These are phyloP conservation scores for Araneus ventricosus DNA, from an alignment of 1,140 invertebrate species.

Conservation along the genomic window DNA sequence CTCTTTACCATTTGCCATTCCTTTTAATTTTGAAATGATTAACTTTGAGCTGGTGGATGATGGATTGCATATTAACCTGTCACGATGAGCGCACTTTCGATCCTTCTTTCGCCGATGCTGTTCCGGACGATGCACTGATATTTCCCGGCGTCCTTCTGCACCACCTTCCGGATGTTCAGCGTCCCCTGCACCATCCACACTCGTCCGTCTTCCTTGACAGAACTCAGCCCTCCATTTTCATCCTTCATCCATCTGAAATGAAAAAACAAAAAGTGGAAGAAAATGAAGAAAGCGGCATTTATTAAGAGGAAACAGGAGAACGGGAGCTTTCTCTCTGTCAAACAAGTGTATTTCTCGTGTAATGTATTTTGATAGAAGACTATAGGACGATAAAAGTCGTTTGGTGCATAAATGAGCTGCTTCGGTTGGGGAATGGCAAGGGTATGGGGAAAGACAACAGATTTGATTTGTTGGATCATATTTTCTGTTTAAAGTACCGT, in stretches of 20 bases:
- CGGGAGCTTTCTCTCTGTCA: background rate
- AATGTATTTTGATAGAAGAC: background rate
- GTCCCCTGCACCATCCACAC: slow-evolving; percentile 73
- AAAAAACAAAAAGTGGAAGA: background rate
- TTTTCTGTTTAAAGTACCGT: too few species aligned
- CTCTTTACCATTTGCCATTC: background rate
- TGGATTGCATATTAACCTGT: slow-evolving; percentile 80
- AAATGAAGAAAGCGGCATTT: background rate
- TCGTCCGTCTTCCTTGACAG: slow-evolving; percentile 67
- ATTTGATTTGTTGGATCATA: too few species aligned
- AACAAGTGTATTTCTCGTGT: background rate
- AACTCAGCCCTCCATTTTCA: slow-evolving; percentile 13
- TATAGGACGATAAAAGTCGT: background rate
- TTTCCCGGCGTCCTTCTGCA: slow-evolving; percentile 82
- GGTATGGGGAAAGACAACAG: too few species aligned
- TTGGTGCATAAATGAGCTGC: too few species aligned
- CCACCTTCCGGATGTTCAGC: slow-evolving; percentile 71
- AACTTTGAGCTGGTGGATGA: background rate
- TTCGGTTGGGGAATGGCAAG: too few species aligned
- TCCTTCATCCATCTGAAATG: slow-evolving; percentile 72
- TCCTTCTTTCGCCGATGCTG: slow-evolving; percentile 90
- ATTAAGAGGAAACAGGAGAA: background rate
- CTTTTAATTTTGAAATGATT: slow-evolving; percentile 18
- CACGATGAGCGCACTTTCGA: slow-evolving; percentile 89
- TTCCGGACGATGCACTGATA: slow-evolving; percentile 94